These are phyloP conservation scores for Mimas tiliae DNA, from an alignment of 2,888 invertebrate genomes.

Conservation along the genomic window DNA sequence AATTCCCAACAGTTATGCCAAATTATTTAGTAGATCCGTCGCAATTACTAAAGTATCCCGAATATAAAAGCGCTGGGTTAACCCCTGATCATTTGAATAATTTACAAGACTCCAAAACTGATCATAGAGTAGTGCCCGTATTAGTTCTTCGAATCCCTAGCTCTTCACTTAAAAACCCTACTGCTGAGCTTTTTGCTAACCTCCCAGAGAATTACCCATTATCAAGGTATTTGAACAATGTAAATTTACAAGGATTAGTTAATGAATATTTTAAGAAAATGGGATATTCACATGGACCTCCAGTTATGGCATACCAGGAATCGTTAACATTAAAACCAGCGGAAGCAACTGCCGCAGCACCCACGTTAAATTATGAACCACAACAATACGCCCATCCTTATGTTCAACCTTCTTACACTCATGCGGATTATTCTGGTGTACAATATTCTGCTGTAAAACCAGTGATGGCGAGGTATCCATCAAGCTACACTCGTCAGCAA, in stretches of 20 bases:
- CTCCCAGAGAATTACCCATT: constrained; percentile 83
- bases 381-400: constrained; percentile 72
- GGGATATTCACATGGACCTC: constrained; percentile 70
- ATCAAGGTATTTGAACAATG: constrained; percentile 80
- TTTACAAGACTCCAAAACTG: constrained; percentile 62
- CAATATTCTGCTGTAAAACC: constrained; percentile 80
- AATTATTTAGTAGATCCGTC: constrained; percentile 77
- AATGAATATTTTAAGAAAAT: constrained; percentile 80
- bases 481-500: constrained; percentile 59
- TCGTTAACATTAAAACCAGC: constrained; percentile 45
- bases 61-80: constrained; percentile 79
- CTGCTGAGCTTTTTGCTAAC: constrained; percentile 82
- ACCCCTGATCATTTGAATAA: constrained; percentile 73
- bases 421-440: constrained; percentile 73
- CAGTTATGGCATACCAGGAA: constrained; percentile 67
- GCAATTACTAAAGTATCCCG: constrained; percentile 72
- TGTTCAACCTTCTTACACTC: constrained; percentile 71
- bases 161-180: constrained; percentile 81
- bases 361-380: constrained; percentile 52
- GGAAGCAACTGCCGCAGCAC: constrained; percentile 41
- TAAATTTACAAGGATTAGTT: constrained; percentile 83
- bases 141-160: constrained; percentile 84
- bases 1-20: constrained; percentile 78
- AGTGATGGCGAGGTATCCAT: constrained; percentile 77
- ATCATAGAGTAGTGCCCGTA: constrained; percentile 82